These are phyloP conservation scores for Carposina sasakii DNA, from an alignment of 1,140 invertebrate genomes.

Conservation along the genomic window DNA sequence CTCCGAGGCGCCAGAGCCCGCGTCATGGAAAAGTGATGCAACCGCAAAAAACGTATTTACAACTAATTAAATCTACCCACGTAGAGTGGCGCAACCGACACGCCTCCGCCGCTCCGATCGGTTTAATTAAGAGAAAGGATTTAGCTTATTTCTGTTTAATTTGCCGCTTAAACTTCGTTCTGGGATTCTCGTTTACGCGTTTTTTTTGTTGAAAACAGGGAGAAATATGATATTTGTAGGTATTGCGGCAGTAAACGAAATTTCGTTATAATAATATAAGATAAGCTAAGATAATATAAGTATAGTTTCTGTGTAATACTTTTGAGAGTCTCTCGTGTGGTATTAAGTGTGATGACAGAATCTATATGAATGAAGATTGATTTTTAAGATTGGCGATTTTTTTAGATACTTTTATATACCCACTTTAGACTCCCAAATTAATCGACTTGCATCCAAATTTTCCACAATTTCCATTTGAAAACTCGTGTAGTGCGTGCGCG, in stretches of 20 bases:
- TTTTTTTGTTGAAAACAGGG: too few species aligned
- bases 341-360: too few species aligned
- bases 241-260: too few species aligned
- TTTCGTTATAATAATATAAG: too few species aligned
- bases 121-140: slow-evolving; percentile 57
- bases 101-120: slow-evolving; percentile 51
- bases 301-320: too few species aligned
- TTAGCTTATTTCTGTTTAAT: too few species aligned
- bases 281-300: too few species aligned
- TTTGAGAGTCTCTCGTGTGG: too few species aligned
- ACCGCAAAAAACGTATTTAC: slow-evolving; percentile 53
- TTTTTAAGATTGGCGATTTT: slow-evolving; percentile 7
- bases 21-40: slow-evolving; percentile 34
- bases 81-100: slow-evolving; percentile 51
- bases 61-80: slow-evolving; percentile 66
- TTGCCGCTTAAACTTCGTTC: too few species aligned
- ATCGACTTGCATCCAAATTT: too few species aligned
- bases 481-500: slow-evolving; percentile 51
- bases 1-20: slow-evolving; percentile 15
- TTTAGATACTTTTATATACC: slow-evolving; percentile 10
- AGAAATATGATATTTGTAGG: too few species aligned
- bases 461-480: slow-evolving; percentile 33
- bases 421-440: slow-evolving; percentile 3
- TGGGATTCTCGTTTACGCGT: slow-evolving; percentile 10
- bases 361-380: too few species aligned